Percentiles rank a stretch among this genome's conserved stretches.
These are phyloP conservation scores for Nezara viridula DNA, from an alignment of 2,888 invertebrate species.

Conservation along the genomic window DNA sequence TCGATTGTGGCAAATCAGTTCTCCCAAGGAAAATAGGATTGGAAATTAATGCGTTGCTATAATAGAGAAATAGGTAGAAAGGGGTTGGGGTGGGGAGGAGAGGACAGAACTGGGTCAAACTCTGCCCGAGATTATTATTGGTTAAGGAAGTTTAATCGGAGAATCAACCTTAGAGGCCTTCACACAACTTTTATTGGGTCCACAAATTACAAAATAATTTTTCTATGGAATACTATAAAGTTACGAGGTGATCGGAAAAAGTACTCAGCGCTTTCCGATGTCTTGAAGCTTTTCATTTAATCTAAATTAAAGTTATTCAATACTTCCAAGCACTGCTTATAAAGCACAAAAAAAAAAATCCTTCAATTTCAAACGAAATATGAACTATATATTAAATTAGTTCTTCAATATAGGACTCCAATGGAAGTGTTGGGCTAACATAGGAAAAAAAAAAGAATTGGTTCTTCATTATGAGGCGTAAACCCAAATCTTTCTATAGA, in stretches of 20 bases:
- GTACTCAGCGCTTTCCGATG: not conserved
- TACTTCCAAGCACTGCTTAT: too few relatives aligned
- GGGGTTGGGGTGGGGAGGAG: not conserved
- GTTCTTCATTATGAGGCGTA: too few relatives aligned
- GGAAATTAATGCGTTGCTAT: slow-evolving; percentile 1
- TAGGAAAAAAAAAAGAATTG: too few relatives aligned
- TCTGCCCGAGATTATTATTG: not conserved
- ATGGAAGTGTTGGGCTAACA: too few relatives aligned
- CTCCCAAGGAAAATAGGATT: not conserved
- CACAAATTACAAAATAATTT: slow-evolving; percentile 16
- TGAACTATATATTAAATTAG: too few relatives aligned
- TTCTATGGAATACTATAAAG: not conserved
- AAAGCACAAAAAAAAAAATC: too few relatives aligned
- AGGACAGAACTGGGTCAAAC: not conserved
- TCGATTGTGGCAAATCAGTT: not conserved
- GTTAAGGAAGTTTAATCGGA: slow-evolving; percentile 34
- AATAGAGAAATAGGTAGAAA: slow-evolving; percentile 17
- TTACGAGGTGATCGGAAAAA: not conserved
- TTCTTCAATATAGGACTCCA: too few relatives aligned
- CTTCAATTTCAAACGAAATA: too few relatives aligned
- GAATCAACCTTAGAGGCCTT: not conserved
- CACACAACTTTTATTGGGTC: slow-evolving; percentile 10
- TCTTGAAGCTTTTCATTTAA: not conserved
- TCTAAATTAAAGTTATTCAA: too few relatives aligned
- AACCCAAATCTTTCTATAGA: too few relatives aligned